phyloP scores from a whole-genome alignment of 2,797 vertebrate genomes.

The Adelosebastes latens region DNA sequence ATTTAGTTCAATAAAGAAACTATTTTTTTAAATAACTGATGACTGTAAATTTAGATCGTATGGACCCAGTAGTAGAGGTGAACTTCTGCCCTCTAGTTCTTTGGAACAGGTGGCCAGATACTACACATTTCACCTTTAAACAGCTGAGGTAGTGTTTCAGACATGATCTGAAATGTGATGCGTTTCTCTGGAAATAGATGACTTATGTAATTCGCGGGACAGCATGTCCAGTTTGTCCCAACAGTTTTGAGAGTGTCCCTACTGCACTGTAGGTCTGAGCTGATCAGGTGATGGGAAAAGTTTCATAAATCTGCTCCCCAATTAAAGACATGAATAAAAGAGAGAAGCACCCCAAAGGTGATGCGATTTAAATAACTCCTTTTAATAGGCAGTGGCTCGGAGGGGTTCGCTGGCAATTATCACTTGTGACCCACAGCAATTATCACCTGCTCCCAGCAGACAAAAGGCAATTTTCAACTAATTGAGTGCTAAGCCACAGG shows the following conservation, averaged over 20 bases:
- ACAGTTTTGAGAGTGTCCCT: neutral
- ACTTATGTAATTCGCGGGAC: neutral
- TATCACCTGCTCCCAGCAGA: constrained; percentile 88
- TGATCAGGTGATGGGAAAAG: constrained; percentile 49
- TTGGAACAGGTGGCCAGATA: neutral
- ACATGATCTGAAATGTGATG: neutral
- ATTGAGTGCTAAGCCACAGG: constrained; percentile 80
- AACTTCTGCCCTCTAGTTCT: neutral
- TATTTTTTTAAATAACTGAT: too few relatives aligned
- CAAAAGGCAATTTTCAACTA: constrained; percentile 88
- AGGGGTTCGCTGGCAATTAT: constrained; percentile 90
- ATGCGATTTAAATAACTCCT: constrained; percentile 92
- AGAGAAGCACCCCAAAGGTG: constrained; percentile 71
- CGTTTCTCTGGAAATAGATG: neutral
- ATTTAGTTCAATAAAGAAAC: neutral
- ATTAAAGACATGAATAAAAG: constrained; percentile 72
- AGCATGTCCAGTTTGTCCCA: neutral
- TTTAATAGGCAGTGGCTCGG: constrained; percentile 88
- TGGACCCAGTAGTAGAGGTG: neutral
- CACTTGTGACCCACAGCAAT: constrained; percentile 92
- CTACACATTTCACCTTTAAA: neutral
- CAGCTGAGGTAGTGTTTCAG: neutral
- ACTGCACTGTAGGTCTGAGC: neutral
- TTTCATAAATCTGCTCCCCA: constrained; percentile 69
- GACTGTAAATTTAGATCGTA: neutral